These are phyloP conservation scores for Pleuronectes platessa DNA, from an alignment of 2,113 vertebrate species.

Conservation along the genomic window DNA sequence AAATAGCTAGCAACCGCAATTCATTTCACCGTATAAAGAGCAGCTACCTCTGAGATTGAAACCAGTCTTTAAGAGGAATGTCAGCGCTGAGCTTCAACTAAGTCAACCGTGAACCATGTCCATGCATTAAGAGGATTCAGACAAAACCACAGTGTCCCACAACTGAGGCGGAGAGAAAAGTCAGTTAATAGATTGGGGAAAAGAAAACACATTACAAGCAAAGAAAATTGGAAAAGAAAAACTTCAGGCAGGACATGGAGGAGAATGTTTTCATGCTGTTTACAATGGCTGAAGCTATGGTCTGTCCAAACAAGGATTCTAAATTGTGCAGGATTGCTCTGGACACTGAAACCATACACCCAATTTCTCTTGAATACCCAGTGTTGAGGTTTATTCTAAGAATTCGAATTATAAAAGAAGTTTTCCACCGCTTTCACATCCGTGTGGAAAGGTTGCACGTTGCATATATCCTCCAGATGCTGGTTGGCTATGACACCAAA, in stretches of 20 bases:
- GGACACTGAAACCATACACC: constrained; percentile 51
- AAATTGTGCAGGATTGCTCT: constrained; percentile 50
- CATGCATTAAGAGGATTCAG: constrained; percentile 46
- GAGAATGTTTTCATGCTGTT: constrained; percentile 66
- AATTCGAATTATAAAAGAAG: constrained; percentile 55
- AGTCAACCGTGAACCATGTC: constrained; percentile 57
- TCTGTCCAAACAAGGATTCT: constrained; percentile 48
- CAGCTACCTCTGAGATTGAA: constrained; percentile 49
- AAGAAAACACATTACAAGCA: neutral
- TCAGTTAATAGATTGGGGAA: constrained; percentile 28
- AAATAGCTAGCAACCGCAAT: constrained; percentile 56
- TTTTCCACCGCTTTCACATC: constrained; percentile 45
- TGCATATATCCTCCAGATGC: constrained; percentile 53
- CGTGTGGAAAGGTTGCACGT: constrained; percentile 37
- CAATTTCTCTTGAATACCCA: constrained; percentile 44
- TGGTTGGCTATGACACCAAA: constrained; percentile 66
- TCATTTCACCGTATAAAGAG: constrained; percentile 47
- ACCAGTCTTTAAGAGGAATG: constrained; percentile 46
- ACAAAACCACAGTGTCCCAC: constrained; percentile 57
- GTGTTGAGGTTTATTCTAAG: constrained; percentile 62
- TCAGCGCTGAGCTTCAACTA: constrained; percentile 37
- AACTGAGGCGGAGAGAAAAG: constrained; percentile 20
- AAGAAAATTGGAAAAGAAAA: constrained; percentile 54
- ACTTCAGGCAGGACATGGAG: constrained; percentile 12
- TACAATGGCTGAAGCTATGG: constrained; percentile 64